A percentile compares a stretch with the other conserved stretches of the same genome.
phyloP scores from a whole-genome alignment of 2,797 vertebrate species.

The Geranospiza caerulescens region DNA sequence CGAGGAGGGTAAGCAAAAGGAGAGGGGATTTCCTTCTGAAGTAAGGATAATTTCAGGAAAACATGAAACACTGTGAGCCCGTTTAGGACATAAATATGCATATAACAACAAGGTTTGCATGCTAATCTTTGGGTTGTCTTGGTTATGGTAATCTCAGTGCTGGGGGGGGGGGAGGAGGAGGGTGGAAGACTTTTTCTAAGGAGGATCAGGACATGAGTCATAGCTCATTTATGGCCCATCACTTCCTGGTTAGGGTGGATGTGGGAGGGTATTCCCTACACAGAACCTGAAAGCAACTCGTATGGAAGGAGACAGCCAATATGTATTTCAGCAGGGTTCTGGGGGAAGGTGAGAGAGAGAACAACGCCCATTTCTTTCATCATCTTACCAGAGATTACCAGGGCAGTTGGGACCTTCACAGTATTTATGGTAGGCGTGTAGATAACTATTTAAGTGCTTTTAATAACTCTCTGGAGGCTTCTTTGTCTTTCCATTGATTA shows the following conservation, averaged over 20 bases:
- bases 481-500: not conserved
- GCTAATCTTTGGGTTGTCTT: not conserved
- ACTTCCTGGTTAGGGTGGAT: not conserved
- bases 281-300: not conserved
- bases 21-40: conserved; percentile 26
- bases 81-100: not conserved
- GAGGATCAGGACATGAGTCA: conserved; percentile 33
- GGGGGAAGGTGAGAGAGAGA: conserved; percentile 14
- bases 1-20: not conserved
- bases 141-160: conserved; percentile 10
- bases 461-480: conserved; percentile 13
- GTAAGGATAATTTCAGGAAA: not conserved
- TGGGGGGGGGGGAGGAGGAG: not conserved
- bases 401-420: not conserved
- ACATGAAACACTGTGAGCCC: not conserved
- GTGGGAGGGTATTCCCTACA: conserved; percentile 44
- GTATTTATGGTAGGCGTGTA: not conserved
- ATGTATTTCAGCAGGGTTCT: not conserved
- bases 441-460: conserved; percentile 4
- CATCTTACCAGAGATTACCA: not conserved
- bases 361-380: not conserved
- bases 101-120: not conserved
- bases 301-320: not conserved
- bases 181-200: not conserved
- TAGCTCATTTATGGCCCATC: not conserved